phyloP scores from a whole-genome alignment of 1,140 invertebrate genomes.

The Drosophila pseudoobscura region DNA sequence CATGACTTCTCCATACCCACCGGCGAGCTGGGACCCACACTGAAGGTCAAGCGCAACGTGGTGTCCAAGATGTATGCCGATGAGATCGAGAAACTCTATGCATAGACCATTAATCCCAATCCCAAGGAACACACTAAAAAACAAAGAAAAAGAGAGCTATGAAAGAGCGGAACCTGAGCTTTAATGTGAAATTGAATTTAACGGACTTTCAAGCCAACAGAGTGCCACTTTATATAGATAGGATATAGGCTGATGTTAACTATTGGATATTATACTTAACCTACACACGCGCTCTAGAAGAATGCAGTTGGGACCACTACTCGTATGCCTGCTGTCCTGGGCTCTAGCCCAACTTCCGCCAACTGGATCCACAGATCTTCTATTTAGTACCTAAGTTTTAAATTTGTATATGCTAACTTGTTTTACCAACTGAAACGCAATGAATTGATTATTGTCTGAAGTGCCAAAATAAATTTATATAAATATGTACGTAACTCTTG shows the following conservation, averaged over 20 bases:
- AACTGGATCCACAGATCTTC: slow-evolving; percentile 36
- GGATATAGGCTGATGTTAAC: slow-evolving; percentile 46
- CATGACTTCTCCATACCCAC: slow-evolving; percentile 93
- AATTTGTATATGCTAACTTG: slow-evolving; percentile 53
- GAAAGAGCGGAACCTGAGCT: slow-evolving; percentile 59
- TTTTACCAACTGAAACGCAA: slow-evolving; percentile 68
- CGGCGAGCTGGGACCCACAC: slow-evolving; percentile 95
- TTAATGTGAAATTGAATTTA: slow-evolving; percentile 77
- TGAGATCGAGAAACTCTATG: slow-evolving; percentile 87
- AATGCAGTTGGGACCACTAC: slow-evolving; percentile 28
- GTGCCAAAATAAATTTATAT: slow-evolving; percentile 58
- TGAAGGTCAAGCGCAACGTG: slow-evolving; percentile 92
- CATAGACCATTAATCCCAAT: slow-evolving; percentile 28
- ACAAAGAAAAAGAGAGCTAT: background rate
- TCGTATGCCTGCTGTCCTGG: slow-evolving; percentile 9
- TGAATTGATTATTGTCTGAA: slow-evolving; percentile 62
- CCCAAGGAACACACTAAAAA: slow-evolving; percentile 16
- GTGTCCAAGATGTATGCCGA: slow-evolving; percentile 88
- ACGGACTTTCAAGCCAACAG: slow-evolving; percentile 65
- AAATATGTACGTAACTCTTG: slow-evolving; percentile 3
- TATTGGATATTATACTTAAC: slow-evolving; percentile 52
- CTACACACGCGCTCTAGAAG: background rate
- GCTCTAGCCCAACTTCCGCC: slow-evolving; percentile 25
- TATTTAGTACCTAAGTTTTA: slow-evolving; percentile 52
- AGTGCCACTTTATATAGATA: slow-evolving; percentile 54